These are phyloP conservation scores for Neosilurus mollespiculum DNA, from an alignment of 2,797 vertebrate species.

Conservation along the genomic window DNA sequence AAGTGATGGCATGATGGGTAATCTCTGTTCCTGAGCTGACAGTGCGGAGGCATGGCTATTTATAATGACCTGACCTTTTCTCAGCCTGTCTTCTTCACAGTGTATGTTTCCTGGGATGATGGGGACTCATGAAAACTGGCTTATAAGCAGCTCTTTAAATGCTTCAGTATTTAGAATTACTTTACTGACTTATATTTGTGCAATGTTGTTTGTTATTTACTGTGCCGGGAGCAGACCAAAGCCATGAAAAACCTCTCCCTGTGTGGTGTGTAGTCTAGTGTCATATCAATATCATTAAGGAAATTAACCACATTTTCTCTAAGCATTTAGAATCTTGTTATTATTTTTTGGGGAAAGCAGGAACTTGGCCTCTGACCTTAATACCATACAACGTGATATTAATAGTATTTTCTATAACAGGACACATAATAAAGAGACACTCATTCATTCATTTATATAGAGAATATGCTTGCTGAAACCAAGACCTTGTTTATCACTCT, in stretches of 20 bases:
- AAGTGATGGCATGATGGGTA: conserved; percentile 46
- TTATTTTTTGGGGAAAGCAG: background rate
- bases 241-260: background rate
- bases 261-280: background rate
- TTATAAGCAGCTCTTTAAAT: background rate
- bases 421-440: background rate
- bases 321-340: background rate
- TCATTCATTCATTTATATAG: background rate
- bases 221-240: background rate
- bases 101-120: background rate
- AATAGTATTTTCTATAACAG: background rate
- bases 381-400: no score
- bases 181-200: background rate
- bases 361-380: no score
- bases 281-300: background rate
- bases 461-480: background rate
- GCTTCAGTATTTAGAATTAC: background rate
- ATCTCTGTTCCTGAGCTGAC: conserved; percentile 42
- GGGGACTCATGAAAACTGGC: background rate
- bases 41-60: conserved; percentile 41
- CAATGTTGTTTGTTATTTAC: background rate
- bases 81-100: conserved; percentile 7
- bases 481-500: background rate
- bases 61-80: conserved; percentile 49
- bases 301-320: background rate